Evolutionary conservation across 2,888 invertebrate species (phyloP), one percentile per base, ranked within the genome.

Genomic region (Microctonus aethiopoides): DNA sequence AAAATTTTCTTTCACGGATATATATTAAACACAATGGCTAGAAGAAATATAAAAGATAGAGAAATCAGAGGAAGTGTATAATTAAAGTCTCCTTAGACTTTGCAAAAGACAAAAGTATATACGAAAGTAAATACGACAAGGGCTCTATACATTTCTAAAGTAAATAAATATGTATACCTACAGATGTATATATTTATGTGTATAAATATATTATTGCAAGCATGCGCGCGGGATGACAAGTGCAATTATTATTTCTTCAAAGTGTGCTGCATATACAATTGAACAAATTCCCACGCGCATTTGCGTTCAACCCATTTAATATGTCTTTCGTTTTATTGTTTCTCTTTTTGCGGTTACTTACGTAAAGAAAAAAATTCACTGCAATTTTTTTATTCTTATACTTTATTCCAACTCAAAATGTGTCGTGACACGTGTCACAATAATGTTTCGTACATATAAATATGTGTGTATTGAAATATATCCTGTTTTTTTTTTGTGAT

Each of bases 361-460:
- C 62, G 62, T 62, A 62, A 62, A 62, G 62, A 62, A 46, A n/a
- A n/a, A n/a, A n/a, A n/a, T n/a, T n/a, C n/a, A n/a, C 46, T 20
- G 16, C 16, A 16, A 46, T 46, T 46, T 46, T 16, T 20, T 46
- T 36, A 59, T 11, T 22, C 20, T 32, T 34, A 34, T 46, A 34
- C 20, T 29, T 39, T 61, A 61, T 26, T 61, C 10, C 46, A 16
- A 4, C 16, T 26, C 29, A 62, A 62, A 46, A 62, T 51, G 51
- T 46, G 46, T 46, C 46, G 62, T 16, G 62, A 62, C 62, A 62
- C 32, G 46, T 62, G 62, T 62, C 51, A 62, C 62, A 62, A 46
- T 62, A 62, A 39, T 39, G 22, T 60, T 36, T 51, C 62, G 16
- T 62, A 46, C 46, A 46, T 7, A 29, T 7, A 29, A 29, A 29